Base-by-base conservation (phyloP, 2,797 vertebrate genomes). In the Labeo calbasu region DNA sequence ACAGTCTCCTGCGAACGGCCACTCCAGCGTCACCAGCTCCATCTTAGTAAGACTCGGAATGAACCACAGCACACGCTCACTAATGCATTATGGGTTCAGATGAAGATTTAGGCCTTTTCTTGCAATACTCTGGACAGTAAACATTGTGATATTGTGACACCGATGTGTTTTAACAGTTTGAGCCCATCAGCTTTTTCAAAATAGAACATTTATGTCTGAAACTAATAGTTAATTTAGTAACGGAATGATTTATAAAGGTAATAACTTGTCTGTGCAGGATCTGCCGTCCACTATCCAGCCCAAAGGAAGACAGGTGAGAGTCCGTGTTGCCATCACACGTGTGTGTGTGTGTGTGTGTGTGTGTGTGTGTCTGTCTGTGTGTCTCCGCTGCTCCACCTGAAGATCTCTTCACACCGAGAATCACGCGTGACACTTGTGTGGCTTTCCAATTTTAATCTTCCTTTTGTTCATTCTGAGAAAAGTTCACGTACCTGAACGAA, bases 21-120 rank as follows among this genome's bases (percentile, higher is more conserved):
- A 98, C 96, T 97, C 97, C 96, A 99, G 98, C 96, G 96, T 98
- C 96, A 99, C 97, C 97, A 99, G 98, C 98, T 99, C 98, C 94
- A 96, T 99, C 96, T 96, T 97, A 97, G 98, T 99, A 98, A 98
- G 97, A 65, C 28, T 72, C 13, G 5, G 3, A 21, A 4, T 11
- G 10, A 55, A 40, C n/a, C 71, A 19, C 71, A 28, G 50, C 59
- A 14, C 3, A 57, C 13, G 43, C 43, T 46, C 43, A 46, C 43
- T 48, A 23, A 2, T 72, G 32, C 78, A 63, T 61, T 36, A 55
- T 55, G 12, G 23, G 21, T 76, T 57, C 15, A 25, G 69, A 28
- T 71, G n/a, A 71, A 50, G 8, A 48, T 25, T 50, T 25, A 50
- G 43, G n/a, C 71, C 71, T 50, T 71, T 48, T 71, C 5, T 48